These are phyloP conservation scores for Petroica traversi DNA, from an alignment of 2,113 vertebrate genomes.

Conservation along the genomic window DNA sequence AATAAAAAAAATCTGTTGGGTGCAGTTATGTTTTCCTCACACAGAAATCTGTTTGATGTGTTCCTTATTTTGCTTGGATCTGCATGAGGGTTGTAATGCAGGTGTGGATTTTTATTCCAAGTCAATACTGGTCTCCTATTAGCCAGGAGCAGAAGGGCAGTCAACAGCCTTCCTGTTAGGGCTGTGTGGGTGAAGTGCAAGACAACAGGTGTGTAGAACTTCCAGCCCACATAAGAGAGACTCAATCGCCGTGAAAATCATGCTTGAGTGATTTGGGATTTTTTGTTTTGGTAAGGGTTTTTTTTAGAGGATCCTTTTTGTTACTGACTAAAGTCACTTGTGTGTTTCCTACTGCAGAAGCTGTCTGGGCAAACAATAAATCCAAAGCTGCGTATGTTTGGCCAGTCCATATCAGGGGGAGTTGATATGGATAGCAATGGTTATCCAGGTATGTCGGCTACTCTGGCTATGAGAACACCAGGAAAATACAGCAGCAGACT, in stretches of 20 bases:
- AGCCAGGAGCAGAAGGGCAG: neutral
- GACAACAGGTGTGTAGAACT: neutral
- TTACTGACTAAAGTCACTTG: neutral
- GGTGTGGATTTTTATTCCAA: neutral
- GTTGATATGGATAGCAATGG: slow-evolving; percentile 97
- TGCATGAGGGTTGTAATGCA: neutral
- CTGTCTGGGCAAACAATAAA: slow-evolving; percentile 84
- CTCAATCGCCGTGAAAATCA: neutral
- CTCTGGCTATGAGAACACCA: neutral
- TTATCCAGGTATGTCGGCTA: slow-evolving; percentile 83
- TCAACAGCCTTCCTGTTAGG: neutral
- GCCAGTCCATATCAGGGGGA: slow-evolving; percentile 94
- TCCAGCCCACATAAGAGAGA: neutral
- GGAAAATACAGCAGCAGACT: neutral
- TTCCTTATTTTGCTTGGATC: neutral
- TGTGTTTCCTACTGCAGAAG: slow-evolving; percentile 78
- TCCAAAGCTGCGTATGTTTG: slow-evolving; percentile 91
- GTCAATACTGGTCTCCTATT: neutral
- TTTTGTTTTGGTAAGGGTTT: neutral
- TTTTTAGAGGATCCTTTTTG: neutral
- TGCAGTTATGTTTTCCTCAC: neutral
- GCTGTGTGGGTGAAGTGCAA: neutral
- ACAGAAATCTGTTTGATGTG: neutral
- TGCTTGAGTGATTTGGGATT: neutral
- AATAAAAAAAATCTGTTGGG: neutral